A percentile compares a stretch with the other conserved stretches of the same genome.
Conservation (phyloP, 2,888 invertebrate species). For the Ceraclea dissimilis region DNA sequence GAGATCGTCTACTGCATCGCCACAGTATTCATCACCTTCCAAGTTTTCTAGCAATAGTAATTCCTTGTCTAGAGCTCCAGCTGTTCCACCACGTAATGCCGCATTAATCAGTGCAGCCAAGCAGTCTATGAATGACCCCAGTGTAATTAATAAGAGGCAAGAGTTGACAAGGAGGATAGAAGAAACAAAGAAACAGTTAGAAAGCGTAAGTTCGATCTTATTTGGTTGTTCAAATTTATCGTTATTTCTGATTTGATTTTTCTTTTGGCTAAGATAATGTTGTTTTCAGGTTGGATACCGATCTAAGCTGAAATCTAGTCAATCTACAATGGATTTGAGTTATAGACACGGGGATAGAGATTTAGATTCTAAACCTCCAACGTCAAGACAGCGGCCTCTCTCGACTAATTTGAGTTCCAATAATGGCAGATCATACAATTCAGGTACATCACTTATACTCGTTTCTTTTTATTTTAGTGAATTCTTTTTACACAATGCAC, state of each 20-base stretch:
- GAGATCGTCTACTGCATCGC: not conserved
- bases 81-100: slow-evolving; percentile 40
- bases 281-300: slow-evolving; percentile 62
- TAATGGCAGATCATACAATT: slow-evolving; percentile 14
- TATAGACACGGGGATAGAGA: slow-evolving; percentile 51
- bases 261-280: slow-evolving; percentile 59
- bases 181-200: slow-evolving; percentile 77
- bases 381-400: slow-evolving; percentile 35
- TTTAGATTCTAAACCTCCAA: slow-evolving; percentile 31
- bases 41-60: slow-evolving; percentile 30
- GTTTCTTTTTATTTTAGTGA: not conserved
- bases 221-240: not conserved
- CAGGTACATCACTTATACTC: slow-evolving; percentile 13
- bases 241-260: slow-evolving; percentile 59
- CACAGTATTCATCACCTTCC: slow-evolving; percentile 27
- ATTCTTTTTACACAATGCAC: not conserved
- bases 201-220: slow-evolving; percentile 60
- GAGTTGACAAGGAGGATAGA: slow-evolving; percentile 75
- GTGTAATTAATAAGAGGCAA: slow-evolving; percentile 60
- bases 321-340: slow-evolving; percentile 79
- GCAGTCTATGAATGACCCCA: slow-evolving; percentile 52
- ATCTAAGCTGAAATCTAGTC: slow-evolving; percentile 74
- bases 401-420: slow-evolving; percentile 28
- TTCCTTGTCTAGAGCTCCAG: slow-evolving; percentile 32
- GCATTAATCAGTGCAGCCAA: slow-evolving; percentile 49